phyloP scores from a whole-genome alignment of 2,113 vertebrate species.

The Ciconia boyciana region DNA sequence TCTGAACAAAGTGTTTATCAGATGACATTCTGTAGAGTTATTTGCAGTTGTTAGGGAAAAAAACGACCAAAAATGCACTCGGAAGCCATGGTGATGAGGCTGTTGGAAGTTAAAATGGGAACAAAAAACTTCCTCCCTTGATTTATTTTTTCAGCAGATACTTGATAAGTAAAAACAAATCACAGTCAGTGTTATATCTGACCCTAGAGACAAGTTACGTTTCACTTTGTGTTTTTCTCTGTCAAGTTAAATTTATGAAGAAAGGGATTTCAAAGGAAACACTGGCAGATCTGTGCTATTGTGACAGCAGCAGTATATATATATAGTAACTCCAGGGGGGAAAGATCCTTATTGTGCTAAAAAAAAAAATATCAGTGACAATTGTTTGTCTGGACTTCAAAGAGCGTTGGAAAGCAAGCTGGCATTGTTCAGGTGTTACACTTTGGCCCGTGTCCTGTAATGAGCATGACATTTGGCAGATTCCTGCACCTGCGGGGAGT shows the following conservation, averaged over 20 bases:
- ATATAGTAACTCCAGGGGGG: constrained; percentile 32
- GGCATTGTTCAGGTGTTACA: neutral
- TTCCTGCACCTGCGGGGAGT: neutral
- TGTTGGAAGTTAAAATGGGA: constrained; percentile 12
- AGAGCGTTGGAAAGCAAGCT: neutral
- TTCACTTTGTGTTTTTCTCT: neutral
- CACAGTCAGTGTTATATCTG: neutral
- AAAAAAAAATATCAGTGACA: neutral
- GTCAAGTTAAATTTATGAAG: neutral
- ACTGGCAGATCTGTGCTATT: neutral
- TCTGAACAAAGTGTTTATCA: neutral
- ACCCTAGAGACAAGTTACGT: neutral
- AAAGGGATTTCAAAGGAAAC: constrained; percentile 1
- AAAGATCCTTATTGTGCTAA: constrained; percentile 4
- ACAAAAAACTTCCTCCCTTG: constrained; percentile 21
- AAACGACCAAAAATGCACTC: neutral
- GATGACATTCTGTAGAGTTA: neutral
- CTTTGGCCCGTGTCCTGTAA: neutral
- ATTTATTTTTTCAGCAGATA: constrained; percentile 31
- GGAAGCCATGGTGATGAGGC: neutral
- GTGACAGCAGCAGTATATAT: constrained; percentile 24
- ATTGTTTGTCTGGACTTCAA: neutral
- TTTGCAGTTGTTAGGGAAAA: neutral
- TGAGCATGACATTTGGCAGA: rapidly evolving
- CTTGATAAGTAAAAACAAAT: neutral